Percentiles rank a stretch among this genome's conserved stretches.
Evolutionary conservation across 2,888 invertebrate genomes (phyloP).

Genomic region (Nomada goodeniana): DNA sequence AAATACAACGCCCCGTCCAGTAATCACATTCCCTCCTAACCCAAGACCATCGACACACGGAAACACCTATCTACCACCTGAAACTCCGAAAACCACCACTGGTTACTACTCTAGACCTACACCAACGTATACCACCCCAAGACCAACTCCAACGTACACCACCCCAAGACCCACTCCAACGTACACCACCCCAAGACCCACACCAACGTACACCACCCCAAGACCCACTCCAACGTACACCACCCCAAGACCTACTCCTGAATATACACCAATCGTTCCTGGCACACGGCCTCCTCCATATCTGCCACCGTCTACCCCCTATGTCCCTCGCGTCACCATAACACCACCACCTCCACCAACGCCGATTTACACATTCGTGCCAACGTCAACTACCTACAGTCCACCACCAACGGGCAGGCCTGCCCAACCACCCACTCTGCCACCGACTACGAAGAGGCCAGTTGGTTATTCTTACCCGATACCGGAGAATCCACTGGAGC

Average conservation of each 20-base stretch:
- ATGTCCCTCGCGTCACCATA: slow-evolving; percentile 74
- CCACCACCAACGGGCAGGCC: slow-evolving; percentile 77
- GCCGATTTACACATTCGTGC: slow-evolving; percentile 74
- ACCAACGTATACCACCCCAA: background rate
- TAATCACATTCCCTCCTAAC: background rate
- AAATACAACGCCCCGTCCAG: too few species aligned
- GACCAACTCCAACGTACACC: background rate
- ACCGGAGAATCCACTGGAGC: slow-evolving; percentile 79
- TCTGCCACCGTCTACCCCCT: slow-evolving; percentile 78
- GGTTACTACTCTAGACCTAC: slow-evolving; percentile 2
- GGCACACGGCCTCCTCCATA: slow-evolving; percentile 77
- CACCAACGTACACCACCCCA: background rate
- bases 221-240: background rate
- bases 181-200: slow-evolving; percentile 8
- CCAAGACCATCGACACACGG: slow-evolving; percentile 5
- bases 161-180: background rate
- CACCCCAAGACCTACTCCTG: background rate
- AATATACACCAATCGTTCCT: background rate
- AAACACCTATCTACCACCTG: slow-evolving; percentile 10
- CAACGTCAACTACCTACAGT: slow-evolving; percentile 66
- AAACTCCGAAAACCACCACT: slow-evolving; percentile 14
- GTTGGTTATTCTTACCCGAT: slow-evolving; percentile 80
- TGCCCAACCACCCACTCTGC: slow-evolving; percentile 78
- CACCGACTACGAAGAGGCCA: slow-evolving; percentile 75
- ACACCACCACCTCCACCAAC: slow-evolving; percentile 84